Evolutionary conservation across 2,888 invertebrate genomes (phyloP), one percentile per base, ranked within the genome.

Genomic region (Orthosia incerta): DNA sequence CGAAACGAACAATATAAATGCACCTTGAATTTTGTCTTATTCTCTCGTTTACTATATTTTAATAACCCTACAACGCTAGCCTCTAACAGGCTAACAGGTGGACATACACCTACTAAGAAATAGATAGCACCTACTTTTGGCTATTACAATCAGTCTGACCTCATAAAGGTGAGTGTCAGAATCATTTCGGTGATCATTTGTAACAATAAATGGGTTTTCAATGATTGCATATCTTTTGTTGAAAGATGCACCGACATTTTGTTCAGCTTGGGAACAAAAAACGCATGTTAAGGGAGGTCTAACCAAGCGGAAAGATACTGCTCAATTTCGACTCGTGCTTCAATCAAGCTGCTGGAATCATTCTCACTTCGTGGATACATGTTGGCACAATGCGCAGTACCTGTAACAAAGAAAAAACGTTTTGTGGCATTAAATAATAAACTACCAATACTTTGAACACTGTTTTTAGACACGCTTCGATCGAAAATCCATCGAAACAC

Each of bases 331-430:
- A 97, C 91, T 71, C 99, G 97, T 0, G 99, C 98, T 61, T 96
- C 95, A 51, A 95, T 96, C 76, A 99, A 94, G 71, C 97, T 97
- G 0, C 97, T 97, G 7, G 97, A 94, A 93, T 99, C 99, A 1
- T 95, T 91, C 0, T 96, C 94, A 12, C 97, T 94, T 11, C 97
- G 94, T 46, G 99, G 98, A 91, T 99, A 99, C 98, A 99, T 98
- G 91, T 99, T 98, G 1, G 99, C 99, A 93, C 99, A 99, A 92
- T 99, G 99, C 11, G 99, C 99, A n/a, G 99, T 98, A 56, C 98
- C 99, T 98, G 89, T 4, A 94, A 90, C 63, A 70, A 39, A 45
- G 20, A 20, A 3, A 60, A 60, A 39, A 39, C 4, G 39, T 39
- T 39, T 13, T 2, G 4, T 20, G 18, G n/a, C 5, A n/a, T 39